Base-by-base conservation (phyloP, 2,888 invertebrate genomes). In the Lamellibrachia satsuma region DNA sequence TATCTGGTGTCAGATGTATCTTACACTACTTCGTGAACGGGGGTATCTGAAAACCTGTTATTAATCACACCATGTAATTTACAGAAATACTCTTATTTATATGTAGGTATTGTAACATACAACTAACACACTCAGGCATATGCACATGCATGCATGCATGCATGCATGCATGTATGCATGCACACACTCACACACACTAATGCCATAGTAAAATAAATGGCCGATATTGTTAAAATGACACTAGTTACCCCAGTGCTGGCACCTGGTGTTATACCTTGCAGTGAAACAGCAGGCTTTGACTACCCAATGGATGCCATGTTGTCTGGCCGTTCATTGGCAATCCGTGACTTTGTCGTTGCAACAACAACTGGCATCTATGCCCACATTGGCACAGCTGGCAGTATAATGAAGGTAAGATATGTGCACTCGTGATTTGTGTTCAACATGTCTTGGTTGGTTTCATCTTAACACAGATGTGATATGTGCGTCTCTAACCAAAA, bases 251-350 rank as follows among this genome's bases (percentile, higher is more conserved):
- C 0, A 39, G 39, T 39, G 39, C 39, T 39, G 39, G 1, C 39
- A 39, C 39, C 39, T 39, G n/a, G 15, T 22, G 60, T 22, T 22
- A 2, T 22, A 4, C n/a, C 15, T 1, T 75, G 75, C 75, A 75
- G 75, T 75, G 75, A 75, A 15, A 75, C 75, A 6, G 75, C 75
- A 75, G 95, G 94, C 51, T 94, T 94, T 15, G 95, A 95, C 39
- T 96, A 95, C 93, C 96, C 96, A 7, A 95, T 95, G 27, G 96
- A 96, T 94, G 95, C 96, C 55, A 96, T 96, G n/a, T 96, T 96
- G 52, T 94, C 94, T 52, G 96, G 95, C 51, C 95, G 95, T 52
- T 95, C 95, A 92, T 96, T 96, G 94, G 95, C 95, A 11, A 95
- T 96, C 92, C 94, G 95, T 92, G 96, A 96, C 94, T 96, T 96